phyloP scores from a whole-genome alignment of 1,140 invertebrate species.

The Leptinotarsa defecta region DNA sequence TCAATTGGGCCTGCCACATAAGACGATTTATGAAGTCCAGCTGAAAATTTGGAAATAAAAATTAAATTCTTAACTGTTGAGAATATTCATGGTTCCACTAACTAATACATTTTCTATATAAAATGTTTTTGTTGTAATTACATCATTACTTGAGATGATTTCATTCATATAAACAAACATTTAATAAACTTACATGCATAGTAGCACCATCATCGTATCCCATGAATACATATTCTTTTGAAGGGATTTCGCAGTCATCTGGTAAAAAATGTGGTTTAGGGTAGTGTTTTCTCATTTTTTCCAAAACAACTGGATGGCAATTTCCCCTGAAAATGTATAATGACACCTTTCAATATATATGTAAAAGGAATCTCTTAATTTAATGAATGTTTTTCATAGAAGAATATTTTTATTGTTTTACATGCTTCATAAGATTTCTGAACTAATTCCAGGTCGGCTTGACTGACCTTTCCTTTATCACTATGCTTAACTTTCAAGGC shows the following conservation, averaged over 20 bases:
- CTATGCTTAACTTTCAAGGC: too few species aligned
- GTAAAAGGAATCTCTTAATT: not conserved
- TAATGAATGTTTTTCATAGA: too few species aligned
- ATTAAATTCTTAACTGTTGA: too few species aligned
- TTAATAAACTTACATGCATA: slow-evolving; percentile 79
- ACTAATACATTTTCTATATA: too few species aligned
- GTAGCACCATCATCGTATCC: slow-evolving; percentile 89
- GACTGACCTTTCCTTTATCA: too few species aligned
- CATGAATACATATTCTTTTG: slow-evolving; percentile 93
- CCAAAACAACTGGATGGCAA: slow-evolving; percentile 79
- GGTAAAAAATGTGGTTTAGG: slow-evolving; percentile 86
- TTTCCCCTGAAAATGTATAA: slow-evolving; percentile 70
- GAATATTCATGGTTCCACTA: too few species aligned
- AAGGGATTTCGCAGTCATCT: slow-evolving; percentile 82
- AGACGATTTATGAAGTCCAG: slow-evolving; percentile 88
- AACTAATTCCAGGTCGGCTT: too few species aligned
- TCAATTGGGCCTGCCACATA: slow-evolving; percentile 93
- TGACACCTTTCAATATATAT: not conserved
- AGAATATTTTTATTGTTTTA: too few species aligned
- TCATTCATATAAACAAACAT: not conserved
- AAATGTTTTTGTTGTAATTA: slow-evolving; percentile 45
- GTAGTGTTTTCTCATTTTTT: slow-evolving; percentile 79
- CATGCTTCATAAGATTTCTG: too few species aligned
- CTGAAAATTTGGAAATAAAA: slow-evolving; percentile 60
- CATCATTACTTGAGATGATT: not conserved